Base-by-base conservation (phyloP, 2,888 invertebrate genomes). In the Drepana falcataria region DNA sequence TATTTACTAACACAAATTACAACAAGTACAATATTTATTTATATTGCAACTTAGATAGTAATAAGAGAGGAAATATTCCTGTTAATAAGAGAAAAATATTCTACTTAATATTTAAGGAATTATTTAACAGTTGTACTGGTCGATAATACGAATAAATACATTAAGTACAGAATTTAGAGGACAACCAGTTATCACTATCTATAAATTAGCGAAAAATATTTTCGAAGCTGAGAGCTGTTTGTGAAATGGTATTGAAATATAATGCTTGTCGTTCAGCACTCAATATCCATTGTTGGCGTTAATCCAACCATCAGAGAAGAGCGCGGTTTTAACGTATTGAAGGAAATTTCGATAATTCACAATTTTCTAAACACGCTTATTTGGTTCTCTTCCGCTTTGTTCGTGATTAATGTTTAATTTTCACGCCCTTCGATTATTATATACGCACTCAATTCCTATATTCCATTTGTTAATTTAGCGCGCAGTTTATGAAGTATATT, bases 201-300 rank as follows among this genome's bases (percentile, higher is more conserved):
- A 44, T 44, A 44, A 44, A 44, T 44, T 44, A 2, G 9, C 9
- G n/a, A 44, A 7, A 7, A 7, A 9, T 44, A 37, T 44, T 44
- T 9, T 44, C 9, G 9, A 44, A 44, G 7, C 44, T 44, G 61
- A 65, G 58, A 53, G 47, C 59, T 35, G 59, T 47, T 66, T 68
- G 64, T 58, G 59, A 56, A 59, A 55, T 65, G 63, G 62, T 61
- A 62, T 62, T 66, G 69, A 69, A 71, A n/a, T n/a, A 70, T 74
- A 70, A 69, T 68, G 56, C 55, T 56, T 9, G 56, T 66, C 61
- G 68, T 67, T 73, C 68, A 61, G 73, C 71, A 68, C 59, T 59
- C 56, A 56, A 64, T 59, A 69, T 69, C 67, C 65, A 72, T 65
- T 66, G 65, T 79, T 83, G 81, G 82, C 81, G 57, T 53, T 55